phyloP scores from a whole-genome alignment of 2,888 invertebrate genomes.

The Lypha dubia region DNA sequence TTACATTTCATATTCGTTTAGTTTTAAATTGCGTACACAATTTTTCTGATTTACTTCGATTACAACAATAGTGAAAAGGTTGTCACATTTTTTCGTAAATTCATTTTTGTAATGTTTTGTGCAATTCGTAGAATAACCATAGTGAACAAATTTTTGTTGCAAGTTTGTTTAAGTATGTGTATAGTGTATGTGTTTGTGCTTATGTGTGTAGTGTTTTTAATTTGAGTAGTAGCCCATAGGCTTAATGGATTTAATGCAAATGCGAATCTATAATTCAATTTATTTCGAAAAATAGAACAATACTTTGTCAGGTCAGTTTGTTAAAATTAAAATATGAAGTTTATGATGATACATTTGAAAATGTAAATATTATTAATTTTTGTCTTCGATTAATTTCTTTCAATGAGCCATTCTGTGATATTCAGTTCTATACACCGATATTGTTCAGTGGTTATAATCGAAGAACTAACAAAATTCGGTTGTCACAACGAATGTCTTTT shows the following conservation, averaged over 20 bases:
- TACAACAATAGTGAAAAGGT: constrained; percentile 30
- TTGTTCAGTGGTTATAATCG: too few relatives aligned
- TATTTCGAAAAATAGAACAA: background rate
- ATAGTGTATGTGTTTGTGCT: too few relatives aligned
- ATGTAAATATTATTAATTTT: too few relatives aligned
- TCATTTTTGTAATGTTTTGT: constrained; percentile 8
- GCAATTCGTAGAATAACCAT: constrained; percentile 2
- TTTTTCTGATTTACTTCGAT: constrained; percentile 35
- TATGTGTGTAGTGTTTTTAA: background rate
- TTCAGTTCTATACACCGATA: too few relatives aligned
- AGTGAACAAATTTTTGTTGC: background rate
- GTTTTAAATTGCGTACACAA: constrained; percentile 16
- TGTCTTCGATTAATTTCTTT: too few relatives aligned
- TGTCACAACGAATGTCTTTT: too few relatives aligned
- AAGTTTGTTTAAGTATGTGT: background rate
- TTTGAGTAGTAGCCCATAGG: background rate
- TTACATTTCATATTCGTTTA: constrained; percentile 15
- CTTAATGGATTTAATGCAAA: background rate
- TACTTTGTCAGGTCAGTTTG: too few relatives aligned
- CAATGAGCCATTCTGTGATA: too few relatives aligned
- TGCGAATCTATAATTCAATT: background rate
- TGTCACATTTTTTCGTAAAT: constrained; percentile 15
- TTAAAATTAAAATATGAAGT: background rate
- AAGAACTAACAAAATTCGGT: too few relatives aligned
- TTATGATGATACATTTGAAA: too few relatives aligned